A percentile compares a stretch with the other conserved stretches of the same genome.
Conservation (phyloP, 2,888 invertebrate species). For the Ornithoptera alexandrae region DNA sequence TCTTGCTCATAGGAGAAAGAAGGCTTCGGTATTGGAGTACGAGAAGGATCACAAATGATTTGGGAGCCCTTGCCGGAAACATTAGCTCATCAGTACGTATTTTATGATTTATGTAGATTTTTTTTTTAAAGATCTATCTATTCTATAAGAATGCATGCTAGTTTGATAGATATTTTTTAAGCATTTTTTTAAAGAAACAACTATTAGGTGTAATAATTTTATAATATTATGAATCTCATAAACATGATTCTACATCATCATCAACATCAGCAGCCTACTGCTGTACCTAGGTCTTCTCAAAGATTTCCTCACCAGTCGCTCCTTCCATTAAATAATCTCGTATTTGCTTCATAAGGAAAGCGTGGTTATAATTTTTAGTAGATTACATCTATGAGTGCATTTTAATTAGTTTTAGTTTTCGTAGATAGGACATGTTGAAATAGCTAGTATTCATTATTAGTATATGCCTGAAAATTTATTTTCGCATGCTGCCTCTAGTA, state of each 20-base stretch:
- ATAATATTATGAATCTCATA: no score
- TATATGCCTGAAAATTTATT: constrained; percentile 67
- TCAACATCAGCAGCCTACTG: no score
- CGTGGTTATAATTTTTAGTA: not conserved
- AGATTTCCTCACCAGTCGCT: no score
- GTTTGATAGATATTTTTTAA: no score
- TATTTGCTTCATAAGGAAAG: not conserved
- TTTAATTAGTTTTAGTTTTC: no score
- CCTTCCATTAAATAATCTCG: not conserved
- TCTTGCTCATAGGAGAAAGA: constrained; percentile 82
- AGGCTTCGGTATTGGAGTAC: constrained; percentile 83
- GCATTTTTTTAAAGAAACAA: no score
- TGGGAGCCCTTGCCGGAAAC: constrained; percentile 77
- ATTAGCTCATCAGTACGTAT: constrained; percentile 59
- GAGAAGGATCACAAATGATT: constrained; percentile 83
- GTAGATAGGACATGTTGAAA: not conserved
- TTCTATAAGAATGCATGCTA: no score
- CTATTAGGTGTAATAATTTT: no score
- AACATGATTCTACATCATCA: no score
- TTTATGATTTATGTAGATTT: not conserved
- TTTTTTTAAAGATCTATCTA: no score
- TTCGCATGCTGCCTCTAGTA: constrained; percentile 75
- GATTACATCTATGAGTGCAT: not conserved
- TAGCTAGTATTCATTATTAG: not conserved
- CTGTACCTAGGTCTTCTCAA: no score